Evolutionary conservation across 2,797 vertebrate species (phyloP).

Genomic region (Gouania willdenowi): DNA sequence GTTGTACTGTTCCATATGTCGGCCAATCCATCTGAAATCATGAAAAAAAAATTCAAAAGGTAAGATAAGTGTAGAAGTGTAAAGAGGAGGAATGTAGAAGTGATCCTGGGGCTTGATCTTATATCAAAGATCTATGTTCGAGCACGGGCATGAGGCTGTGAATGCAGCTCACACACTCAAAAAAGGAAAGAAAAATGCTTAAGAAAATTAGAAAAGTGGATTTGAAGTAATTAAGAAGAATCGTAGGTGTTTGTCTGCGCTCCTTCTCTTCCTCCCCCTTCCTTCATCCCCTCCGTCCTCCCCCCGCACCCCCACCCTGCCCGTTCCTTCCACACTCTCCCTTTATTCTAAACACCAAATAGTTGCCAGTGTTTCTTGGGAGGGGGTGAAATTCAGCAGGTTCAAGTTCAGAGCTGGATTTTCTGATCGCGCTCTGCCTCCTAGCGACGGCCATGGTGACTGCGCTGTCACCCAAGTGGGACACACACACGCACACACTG

Average conservation of each 20-base stretch:
- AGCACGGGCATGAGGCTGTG: too few species aligned
- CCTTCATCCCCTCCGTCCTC: neutral
- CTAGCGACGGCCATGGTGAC: constrained; percentile 82
- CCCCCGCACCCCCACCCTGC: neutral
- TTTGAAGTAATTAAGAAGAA: constrained; percentile 35
- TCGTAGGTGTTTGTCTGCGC: neutral
- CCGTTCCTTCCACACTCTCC: constrained; percentile 39
- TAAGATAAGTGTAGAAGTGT: too few species aligned
- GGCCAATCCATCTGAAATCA: too few species aligned
- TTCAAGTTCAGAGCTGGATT: constrained; percentile 83
- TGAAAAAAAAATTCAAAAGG: too few species aligned
- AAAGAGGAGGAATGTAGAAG: too few species aligned
- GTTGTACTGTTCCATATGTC: too few species aligned
- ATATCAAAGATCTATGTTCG: too few species aligned
- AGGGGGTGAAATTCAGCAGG: constrained; percentile 81
- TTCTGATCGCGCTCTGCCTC: constrained; percentile 94
- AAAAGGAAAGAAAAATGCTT: constrained; percentile 24
- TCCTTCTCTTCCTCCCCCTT: neutral
- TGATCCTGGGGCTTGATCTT: too few species aligned
- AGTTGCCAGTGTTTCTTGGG: constrained; percentile 57
- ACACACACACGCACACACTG: neutral
- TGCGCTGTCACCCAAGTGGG: constrained; percentile 38
- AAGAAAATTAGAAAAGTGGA: constrained; percentile 11
- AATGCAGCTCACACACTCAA: too few species aligned
- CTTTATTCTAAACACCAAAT: constrained; percentile 70